These are phyloP conservation scores for Hoplodrina ambigua DNA, from an alignment of 2,888 invertebrate genomes.

Conservation along the genomic window DNA sequence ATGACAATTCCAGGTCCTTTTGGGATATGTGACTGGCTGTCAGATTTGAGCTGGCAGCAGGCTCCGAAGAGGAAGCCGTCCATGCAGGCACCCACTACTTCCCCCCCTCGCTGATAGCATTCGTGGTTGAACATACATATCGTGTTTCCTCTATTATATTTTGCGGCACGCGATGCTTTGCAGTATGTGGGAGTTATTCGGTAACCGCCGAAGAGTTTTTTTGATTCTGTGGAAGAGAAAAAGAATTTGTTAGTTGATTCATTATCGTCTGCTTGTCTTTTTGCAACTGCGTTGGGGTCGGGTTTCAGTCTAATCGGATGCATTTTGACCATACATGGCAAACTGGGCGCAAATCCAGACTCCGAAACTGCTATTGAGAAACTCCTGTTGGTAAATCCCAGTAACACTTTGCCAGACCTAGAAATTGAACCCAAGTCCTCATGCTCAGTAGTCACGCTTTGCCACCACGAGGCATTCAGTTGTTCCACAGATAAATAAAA, in stretches of 20 bases:
- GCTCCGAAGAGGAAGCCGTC: conserved; percentile 98
- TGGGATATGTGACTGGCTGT: conserved; percentile 86
- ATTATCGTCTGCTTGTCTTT: not conserved
- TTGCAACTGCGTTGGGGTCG: too few relatives aligned
- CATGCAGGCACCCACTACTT: conserved; percentile 96
- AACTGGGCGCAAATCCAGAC: too few relatives aligned
- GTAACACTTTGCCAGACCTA: too few relatives aligned
- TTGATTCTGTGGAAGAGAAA: conserved; percentile 78
- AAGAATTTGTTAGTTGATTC: conserved; percentile 3
- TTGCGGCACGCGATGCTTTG: conserved; percentile 92
- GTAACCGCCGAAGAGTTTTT: conserved; percentile 96
- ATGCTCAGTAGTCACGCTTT: too few relatives aligned
- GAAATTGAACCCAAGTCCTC: too few relatives aligned
- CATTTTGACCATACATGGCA: too few relatives aligned
- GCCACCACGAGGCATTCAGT: too few relatives aligned
- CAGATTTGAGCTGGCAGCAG: conserved; percentile 93
- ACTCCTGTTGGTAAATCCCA: too few relatives aligned
- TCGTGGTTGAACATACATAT: conserved; percentile 98
- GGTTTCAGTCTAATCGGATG: too few relatives aligned
- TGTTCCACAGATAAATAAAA: not conserved
- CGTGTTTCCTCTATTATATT: conserved; percentile 92
- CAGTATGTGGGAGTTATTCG: conserved; percentile 96
- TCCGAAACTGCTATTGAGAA: too few relatives aligned
- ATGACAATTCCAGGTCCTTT: conserved; percentile 88
- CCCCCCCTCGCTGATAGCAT: conserved; percentile 94